A percentile compares a stretch with the other conserved stretches of the same genome.
These are phyloP conservation scores for Pedicia rivosa DNA, from an alignment of 2,888 invertebrate genomes.

Conservation along the genomic window DNA sequence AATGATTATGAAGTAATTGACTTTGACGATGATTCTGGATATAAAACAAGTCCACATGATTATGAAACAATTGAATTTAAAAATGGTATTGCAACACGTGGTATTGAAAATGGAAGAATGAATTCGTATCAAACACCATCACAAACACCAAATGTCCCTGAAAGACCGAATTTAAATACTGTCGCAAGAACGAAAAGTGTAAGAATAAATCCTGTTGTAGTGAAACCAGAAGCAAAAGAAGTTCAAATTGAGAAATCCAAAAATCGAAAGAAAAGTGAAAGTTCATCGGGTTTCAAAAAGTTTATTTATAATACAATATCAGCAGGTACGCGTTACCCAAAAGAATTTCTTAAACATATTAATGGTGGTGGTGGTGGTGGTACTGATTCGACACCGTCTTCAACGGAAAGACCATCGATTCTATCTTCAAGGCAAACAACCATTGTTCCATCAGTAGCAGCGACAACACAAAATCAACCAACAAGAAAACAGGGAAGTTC, in stretches of 20 bases:
- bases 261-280: not conserved
- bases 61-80: constrained; percentile 5
- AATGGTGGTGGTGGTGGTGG: not conserved
- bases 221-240: not conserved
- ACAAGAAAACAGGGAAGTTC: constrained; percentile 16
- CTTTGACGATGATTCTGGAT: constrained; percentile 3
- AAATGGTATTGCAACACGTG: not conserved
- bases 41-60: not conserved
- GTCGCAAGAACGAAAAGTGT: constrained; percentile 8
- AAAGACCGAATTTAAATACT: not conserved
- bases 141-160: not conserved
- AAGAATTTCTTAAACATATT: constrained; percentile 7
- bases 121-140: constrained; percentile 7
- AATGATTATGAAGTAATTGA: constrained; percentile 4
- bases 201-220: constrained; percentile 7
- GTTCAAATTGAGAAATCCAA: not conserved
- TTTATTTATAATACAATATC: constrained; percentile 9
- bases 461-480: not conserved
- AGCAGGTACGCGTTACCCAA: constrained; percentile 8
- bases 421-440: constrained; percentile 9
- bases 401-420: not conserved
- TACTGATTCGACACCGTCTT: not conserved
- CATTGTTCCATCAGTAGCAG: constrained; percentile 9
- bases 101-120: constrained; percentile 3
- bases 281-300: constrained; percentile 1